Evolutionary conservation across 1,140 invertebrate genomes (phyloP).

Genomic region (Acromyrmex heyeri): DNA sequence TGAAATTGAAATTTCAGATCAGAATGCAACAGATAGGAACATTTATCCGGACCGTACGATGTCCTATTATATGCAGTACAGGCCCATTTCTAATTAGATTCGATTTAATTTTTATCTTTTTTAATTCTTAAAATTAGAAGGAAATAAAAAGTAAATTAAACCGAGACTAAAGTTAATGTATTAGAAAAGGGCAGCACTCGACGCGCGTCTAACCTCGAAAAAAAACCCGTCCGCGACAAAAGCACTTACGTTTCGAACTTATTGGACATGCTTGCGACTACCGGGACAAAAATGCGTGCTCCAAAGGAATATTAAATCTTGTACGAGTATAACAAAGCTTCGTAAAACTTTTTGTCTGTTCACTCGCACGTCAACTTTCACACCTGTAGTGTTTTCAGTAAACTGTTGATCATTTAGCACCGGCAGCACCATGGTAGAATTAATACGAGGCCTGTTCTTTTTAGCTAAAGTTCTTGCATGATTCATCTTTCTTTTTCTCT

Average conservation of each 20-base stretch:
- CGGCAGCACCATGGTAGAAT: no score
- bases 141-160: no score
- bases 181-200: constrained; percentile 18
- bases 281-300: constrained; percentile 74
- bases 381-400: constrained; percentile 73
- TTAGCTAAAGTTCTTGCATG: no score
- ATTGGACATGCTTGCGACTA: constrained; percentile 87
- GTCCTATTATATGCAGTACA: no score
- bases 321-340: constrained; percentile 78
- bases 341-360: constrained; percentile 37
- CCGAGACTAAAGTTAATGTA: no score
- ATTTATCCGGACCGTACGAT: background rate
- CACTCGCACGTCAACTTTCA: constrained; percentile 59
- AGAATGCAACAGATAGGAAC: background rate
- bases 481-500: no score
- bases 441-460: no score
- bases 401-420: constrained; percentile 68
- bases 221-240: background rate
- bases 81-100: no score
- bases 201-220: constrained; percentile 64
- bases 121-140: no score
- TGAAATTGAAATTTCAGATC: background rate
- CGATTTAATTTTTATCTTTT: no score
- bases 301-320: constrained; percentile 75
- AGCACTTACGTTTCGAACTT: constrained; percentile 89